Conservation (phyloP, 1,140 invertebrate species). For the Drosophila sp. region DNA sequence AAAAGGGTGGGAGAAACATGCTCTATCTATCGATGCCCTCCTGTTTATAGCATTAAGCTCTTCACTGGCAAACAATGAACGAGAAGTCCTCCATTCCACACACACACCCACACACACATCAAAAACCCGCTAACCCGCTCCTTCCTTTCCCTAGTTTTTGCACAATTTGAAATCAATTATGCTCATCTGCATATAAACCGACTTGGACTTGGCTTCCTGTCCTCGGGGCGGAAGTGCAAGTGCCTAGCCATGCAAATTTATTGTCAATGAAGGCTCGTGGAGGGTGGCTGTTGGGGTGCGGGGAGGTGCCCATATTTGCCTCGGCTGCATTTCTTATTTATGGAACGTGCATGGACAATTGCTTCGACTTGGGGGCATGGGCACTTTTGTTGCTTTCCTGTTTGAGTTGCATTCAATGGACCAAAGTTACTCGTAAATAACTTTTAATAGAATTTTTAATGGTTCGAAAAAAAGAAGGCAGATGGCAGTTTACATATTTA, state of each 20-base stretch:
- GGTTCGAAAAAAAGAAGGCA: constrained; percentile 18
- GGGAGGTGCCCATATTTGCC: constrained; percentile 30
- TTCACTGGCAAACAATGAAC: constrained; percentile 53
- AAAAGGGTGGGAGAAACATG: constrained; percentile 27
- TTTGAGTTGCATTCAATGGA: constrained; percentile 73
- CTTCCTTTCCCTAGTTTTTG: constrained; percentile 27
- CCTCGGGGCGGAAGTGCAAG: constrained; percentile 58
- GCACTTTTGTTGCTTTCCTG: constrained; percentile 45
- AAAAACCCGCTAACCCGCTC: not conserved
- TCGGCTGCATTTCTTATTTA: constrained; percentile 78
- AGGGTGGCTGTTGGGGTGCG: not conserved
- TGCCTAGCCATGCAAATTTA: constrained; percentile 78
- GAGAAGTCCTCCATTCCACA: not conserved
- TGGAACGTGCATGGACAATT: constrained; percentile 79
- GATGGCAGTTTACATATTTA: not conserved
- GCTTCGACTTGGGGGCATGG: constrained; percentile 21
- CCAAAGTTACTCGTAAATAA: constrained; percentile 76
- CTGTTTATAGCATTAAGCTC: constrained; percentile 48
- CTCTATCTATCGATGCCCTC: constrained; percentile 51
- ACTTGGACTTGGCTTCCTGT: constrained; percentile 58
- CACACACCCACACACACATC: constrained; percentile 1
- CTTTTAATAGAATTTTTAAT: constrained; percentile 81
- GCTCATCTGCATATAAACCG: constrained; percentile 81
- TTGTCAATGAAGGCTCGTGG: constrained; percentile 62
- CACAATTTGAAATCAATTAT: constrained; percentile 79